These are phyloP conservation scores for Morone saxatilis DNA, from an alignment of 2,113 vertebrate species.

Conservation along the genomic window DNA sequence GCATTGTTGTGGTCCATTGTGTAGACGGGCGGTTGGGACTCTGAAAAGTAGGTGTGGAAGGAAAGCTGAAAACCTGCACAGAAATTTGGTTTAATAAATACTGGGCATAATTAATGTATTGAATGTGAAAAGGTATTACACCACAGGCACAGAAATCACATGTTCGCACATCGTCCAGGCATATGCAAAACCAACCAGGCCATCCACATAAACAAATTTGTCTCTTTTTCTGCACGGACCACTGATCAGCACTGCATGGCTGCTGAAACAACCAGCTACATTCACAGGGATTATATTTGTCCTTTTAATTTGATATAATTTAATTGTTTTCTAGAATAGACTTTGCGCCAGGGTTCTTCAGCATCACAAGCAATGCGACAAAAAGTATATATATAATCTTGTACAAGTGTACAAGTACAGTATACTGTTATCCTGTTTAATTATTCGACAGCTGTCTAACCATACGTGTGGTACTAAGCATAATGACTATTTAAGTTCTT, in stretches of 20 bases:
- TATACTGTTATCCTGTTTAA: not conserved
- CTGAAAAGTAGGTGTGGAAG: conserved; percentile 95
- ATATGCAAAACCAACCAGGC: not conserved
- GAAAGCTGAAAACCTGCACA: conserved; percentile 94
- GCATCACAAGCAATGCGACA: no score
- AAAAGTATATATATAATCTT: no score
- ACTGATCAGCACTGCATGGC: conserved; percentile 8
- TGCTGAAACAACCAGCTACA: not conserved
- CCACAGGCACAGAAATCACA: not conserved
- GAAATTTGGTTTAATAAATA: conserved; percentile 9
- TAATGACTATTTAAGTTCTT: not conserved
- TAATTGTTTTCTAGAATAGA: no score
- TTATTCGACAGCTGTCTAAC: not conserved
- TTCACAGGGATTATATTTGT: not conserved
- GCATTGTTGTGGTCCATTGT: conserved; percentile 90
- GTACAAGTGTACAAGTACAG: not conserved
- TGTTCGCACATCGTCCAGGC: not conserved
- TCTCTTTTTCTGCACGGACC: conserved; percentile 8
- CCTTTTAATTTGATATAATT: not conserved
- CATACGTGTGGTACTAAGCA: not conserved
- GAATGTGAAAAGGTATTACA: not conserved
- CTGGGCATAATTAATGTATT: not conserved
- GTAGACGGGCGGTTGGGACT: conserved; percentile 90
- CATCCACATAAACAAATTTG: not conserved
- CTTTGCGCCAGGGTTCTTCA: no score